These are phyloP conservation scores for Neomicropteryx cornuta DNA, from an alignment of 1,140 invertebrate genomes.

Conservation along the genomic window DNA sequence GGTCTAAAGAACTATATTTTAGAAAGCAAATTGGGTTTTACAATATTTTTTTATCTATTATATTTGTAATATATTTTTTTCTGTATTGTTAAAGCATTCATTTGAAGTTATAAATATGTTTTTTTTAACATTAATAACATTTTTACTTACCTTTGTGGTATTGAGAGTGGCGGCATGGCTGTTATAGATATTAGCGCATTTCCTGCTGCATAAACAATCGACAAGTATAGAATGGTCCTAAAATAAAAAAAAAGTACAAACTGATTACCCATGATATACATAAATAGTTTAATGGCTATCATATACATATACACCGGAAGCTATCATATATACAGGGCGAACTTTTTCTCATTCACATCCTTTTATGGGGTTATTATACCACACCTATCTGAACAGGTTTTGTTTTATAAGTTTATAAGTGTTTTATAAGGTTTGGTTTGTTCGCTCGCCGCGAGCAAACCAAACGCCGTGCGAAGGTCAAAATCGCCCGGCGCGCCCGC, in stretches of 20 bases:
- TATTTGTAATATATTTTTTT: too few species aligned
- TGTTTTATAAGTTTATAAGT: not conserved
- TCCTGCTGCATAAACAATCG: slow-evolving; percentile 76
- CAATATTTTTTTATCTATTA: too few species aligned
- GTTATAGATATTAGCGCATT: slow-evolving; percentile 67
- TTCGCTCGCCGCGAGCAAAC: too few species aligned
- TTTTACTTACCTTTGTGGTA: slow-evolving; percentile 48
- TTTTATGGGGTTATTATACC: not conserved
- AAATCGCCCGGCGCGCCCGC: too few species aligned
- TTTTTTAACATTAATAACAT: slow-evolving; percentile 2
- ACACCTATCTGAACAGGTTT: not conserved
- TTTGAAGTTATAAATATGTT: not conserved
- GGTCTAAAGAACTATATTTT: too few species aligned
- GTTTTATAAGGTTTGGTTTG: too few species aligned
- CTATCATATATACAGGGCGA: not conserved
- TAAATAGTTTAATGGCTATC: not conserved
- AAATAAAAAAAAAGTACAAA: slow-evolving; percentile 30
- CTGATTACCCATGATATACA: not conserved
- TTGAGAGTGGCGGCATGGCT: slow-evolving; percentile 43
- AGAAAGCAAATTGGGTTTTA: too few species aligned
- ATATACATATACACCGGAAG: not conserved
- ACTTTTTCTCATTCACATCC: not conserved
- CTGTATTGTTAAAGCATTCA: too few species aligned
- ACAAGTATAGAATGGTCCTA: slow-evolving; percentile 78
- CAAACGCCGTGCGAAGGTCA: too few species aligned